Base-by-base conservation (phyloP, 1,140 invertebrate genomes). In the Aleiodes sp. region DNA sequence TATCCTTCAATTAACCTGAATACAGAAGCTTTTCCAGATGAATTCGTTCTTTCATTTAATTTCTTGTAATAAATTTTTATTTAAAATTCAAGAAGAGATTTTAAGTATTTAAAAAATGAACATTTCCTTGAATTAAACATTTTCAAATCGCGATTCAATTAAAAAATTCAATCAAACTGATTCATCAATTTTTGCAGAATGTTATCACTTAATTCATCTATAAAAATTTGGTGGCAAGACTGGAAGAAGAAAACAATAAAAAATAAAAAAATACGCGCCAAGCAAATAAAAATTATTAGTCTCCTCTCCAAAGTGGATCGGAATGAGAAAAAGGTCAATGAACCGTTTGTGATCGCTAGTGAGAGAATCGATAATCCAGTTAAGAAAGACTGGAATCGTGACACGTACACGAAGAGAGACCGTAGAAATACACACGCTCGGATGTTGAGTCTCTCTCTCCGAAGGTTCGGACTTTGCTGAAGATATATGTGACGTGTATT, bases 341-440 rank as follows among this genome's bases (percentile, higher is more conserved):
- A 59, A 59, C 56, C 56, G 56, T 59, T 59, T 59, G 28, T 59
- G 56, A 29, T 59, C 28, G 1, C 28, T 24, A 9, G 7, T n/a
- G n/a, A n/a, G 56, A 29, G 16, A 59, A 59, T 59, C 56, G 56
- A 59, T 59, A 59, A 59, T 59, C 56, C 56, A 12, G 28, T 59
- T 31, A 52, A 21, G 56, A 31, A 16, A 2, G 1, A 59, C 10
- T 26, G 29, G 16, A 59, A 31, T 4, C 56, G 28, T 29, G 28
- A 59, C 56, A 59, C 56, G 56, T 59, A 31, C 28, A 2, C 2
- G 14, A 6, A 1, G 9, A 3, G 28, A 26, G 16, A 59, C 2
- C 28, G 12, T n/a, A n/a, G n/a, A n/a, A n/a, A n/a, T n/a, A n/a
- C n/a, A n/a, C n/a, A n/a, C n/a, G n/a, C n/a, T n/a, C n/a, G 21